Conservation (phyloP, 2,113 vertebrate species). For the Colinus virginianus region DNA sequence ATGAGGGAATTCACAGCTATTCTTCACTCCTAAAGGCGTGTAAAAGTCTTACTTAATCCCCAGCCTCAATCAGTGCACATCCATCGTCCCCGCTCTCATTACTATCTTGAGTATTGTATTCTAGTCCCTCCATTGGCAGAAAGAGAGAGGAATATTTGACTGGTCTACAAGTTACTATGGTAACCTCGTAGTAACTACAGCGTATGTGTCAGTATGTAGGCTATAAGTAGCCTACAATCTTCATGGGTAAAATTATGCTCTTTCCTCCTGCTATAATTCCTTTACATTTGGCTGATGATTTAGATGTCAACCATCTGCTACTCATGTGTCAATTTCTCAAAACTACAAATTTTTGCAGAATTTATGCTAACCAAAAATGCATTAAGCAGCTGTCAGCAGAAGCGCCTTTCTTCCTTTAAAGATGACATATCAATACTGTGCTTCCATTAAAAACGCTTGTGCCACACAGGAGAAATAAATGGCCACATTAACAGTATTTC, state of each 20-base stretch:
- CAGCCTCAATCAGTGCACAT: conserved; percentile 45
- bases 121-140: conserved; percentile 43
- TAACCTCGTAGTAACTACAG: conserved; percentile 63
- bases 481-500: not conserved
- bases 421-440: not conserved
- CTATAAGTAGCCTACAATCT: conserved; percentile 75
- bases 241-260: conserved; percentile 19
- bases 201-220: conserved; percentile 72
- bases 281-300: conserved; percentile 14
- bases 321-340: not conserved
- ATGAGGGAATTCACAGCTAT: not conserved
- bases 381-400: conserved; percentile 9
- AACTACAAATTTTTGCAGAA: conserved; percentile 18
- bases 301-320: conserved; percentile 43
- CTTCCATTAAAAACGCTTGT: not conserved
- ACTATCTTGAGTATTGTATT: conserved; percentile 55
- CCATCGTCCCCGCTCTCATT: conserved; percentile 56
- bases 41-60: conserved; percentile 49
- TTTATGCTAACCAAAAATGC: not conserved
- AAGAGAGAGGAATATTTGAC: conserved; percentile 53
- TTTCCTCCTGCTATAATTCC: conserved; percentile 13
- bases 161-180: conserved; percentile 75
- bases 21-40: conserved; percentile 23
- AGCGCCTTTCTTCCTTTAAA: not conserved
- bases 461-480: not conserved